A percentile compares a stretch with the other conserved stretches of the same genome.
These are phyloP conservation scores for Pteruthius melanotis DNA, from an alignment of 2,113 vertebrate genomes.

Conservation along the genomic window DNA sequence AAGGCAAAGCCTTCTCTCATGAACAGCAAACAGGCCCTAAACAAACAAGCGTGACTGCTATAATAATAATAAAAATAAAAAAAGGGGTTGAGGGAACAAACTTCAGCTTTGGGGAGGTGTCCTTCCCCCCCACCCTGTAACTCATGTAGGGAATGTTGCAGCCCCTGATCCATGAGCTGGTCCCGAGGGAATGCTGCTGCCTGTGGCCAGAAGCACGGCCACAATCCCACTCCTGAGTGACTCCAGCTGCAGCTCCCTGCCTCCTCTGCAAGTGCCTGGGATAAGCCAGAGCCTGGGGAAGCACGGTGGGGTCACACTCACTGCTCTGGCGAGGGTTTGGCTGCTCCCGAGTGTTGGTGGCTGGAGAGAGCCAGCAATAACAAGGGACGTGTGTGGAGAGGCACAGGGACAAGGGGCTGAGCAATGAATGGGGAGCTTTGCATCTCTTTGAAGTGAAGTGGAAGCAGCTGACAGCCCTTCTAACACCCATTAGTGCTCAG, in stretches of 20 bases:
- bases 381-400: background rate
- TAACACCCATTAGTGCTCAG: background rate
- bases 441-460: background rate
- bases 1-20: slow-evolving; percentile 51
- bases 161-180: background rate
- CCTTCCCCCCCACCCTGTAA: background rate
- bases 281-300: background rate
- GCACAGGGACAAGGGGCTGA: background rate
- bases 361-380: background rate
- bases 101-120: background rate
- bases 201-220: background rate
- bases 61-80: background rate
- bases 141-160: fast-evolving
- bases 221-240: background rate
- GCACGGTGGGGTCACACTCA: fast-evolving
- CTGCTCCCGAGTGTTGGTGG: background rate
- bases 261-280: background rate
- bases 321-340: background rate
- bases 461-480: background rate
- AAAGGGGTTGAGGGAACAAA: background rate
- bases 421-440: background rate
- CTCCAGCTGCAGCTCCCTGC: background rate
- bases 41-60: background rate
- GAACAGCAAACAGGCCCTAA: slow-evolving; percentile 27
- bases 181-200: background rate